Percentiles rank a stretch among this genome's conserved stretches.
phyloP scores from a whole-genome alignment of 2,888 invertebrate species.

The Lapara coniferarum region DNA sequence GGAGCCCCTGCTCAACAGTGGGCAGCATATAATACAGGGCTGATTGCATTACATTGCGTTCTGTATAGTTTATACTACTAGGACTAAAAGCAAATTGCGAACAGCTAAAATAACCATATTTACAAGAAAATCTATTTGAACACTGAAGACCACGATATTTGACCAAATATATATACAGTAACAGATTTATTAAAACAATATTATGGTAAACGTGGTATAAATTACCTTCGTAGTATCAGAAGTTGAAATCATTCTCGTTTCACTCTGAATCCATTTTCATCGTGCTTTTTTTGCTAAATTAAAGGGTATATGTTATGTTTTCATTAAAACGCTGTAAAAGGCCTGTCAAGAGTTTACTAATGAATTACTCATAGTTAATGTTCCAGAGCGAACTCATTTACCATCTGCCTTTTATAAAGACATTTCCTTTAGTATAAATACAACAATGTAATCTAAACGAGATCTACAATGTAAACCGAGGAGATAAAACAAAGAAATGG shows the following conservation, averaged over 20 bases:
- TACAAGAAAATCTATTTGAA: too few species aligned
- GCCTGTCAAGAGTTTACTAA: background rate
- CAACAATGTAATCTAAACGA: background rate
- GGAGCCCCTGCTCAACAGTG: too few species aligned
- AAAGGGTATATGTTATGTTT: background rate
- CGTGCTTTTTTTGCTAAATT: too few species aligned
- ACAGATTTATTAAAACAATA: conserved; percentile 1
- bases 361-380: background rate
- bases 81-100: too few species aligned
- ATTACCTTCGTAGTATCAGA: background rate
- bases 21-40: too few species aligned
- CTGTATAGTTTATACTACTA: too few species aligned
- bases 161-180: background rate
- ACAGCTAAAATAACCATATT: too few species aligned
- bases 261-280: too few species aligned
- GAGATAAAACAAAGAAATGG: background rate
- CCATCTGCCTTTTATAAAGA: conserved; percentile 10
- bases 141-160: background rate
- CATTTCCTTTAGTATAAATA: background rate
- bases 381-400: background rate
- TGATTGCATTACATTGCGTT: too few species aligned
- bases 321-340: background rate
- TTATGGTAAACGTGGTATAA: conserved; percentile 4
- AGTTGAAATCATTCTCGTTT: background rate
- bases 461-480: background rate